Evolutionary conservation across 2,797 vertebrate species (phyloP).

Genomic region (Gephyroberyx darwinii): DNA sequence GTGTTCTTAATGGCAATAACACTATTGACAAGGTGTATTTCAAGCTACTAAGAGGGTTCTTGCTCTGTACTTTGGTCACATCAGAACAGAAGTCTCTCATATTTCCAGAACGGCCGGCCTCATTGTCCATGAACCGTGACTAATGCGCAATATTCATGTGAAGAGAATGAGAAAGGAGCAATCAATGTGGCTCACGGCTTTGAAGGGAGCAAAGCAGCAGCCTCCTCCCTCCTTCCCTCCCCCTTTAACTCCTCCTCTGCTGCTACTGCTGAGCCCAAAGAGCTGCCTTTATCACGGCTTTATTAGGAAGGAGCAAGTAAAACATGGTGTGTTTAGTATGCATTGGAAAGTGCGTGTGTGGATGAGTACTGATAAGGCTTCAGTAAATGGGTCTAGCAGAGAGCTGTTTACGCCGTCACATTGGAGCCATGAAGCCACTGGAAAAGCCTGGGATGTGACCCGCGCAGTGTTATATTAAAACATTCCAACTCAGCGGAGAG

Average conservation of each 20-base stretch:
- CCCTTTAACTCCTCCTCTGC: conserved; percentile 34
- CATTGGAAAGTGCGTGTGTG: conserved; percentile 12
- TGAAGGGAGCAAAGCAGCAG: conserved; percentile 48
- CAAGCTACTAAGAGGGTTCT: neutral
- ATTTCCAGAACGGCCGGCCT: conserved; percentile 29
- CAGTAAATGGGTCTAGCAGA: conserved; percentile 3
- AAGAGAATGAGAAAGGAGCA: conserved; percentile 35
- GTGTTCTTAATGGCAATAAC: conserved; percentile 9
- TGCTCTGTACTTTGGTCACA: conserved; percentile 26
- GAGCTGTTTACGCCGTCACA: conserved; percentile 22
- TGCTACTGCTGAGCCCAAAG: neutral
- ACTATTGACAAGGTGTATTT: conserved; percentile 10
- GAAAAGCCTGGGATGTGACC: conserved; percentile 51
- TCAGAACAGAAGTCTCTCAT: conserved; percentile 37
- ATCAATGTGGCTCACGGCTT: conserved; percentile 63
- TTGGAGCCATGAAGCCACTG: conserved; percentile 25
- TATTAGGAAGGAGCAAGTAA: conserved; percentile 22
- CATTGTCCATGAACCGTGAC: conserved; percentile 57
- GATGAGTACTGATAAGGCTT: conserved; percentile 33
- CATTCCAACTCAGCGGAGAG: conserved; percentile 29
- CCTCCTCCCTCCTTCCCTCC: conserved; percentile 3
- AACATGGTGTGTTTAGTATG: conserved; percentile 40
- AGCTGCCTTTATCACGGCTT: conserved; percentile 34
- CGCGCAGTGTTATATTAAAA: conserved; percentile 43
- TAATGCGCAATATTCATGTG: conserved; percentile 65